Evolutionary conservation across 2,113 vertebrate species (phyloP).

Genomic region (Panthera uncia): DNA sequence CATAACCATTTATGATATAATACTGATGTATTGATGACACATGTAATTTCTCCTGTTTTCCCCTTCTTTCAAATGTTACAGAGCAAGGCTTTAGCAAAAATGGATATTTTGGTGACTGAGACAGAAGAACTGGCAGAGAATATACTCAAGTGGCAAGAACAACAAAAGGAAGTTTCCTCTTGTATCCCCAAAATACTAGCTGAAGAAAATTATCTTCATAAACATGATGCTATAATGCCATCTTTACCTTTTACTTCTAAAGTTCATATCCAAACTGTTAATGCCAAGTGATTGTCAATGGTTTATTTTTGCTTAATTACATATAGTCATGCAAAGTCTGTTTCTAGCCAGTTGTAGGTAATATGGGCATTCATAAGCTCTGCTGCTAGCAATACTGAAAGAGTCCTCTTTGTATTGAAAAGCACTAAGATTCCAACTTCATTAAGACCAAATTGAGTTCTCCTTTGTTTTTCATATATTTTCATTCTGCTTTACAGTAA

Average conservation of each 20-base stretch:
- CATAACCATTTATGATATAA: not conserved
- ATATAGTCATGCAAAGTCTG: not conserved
- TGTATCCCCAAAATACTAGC: conserved; percentile 52
- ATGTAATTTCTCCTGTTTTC: conserved; percentile 41
- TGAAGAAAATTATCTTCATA: conserved; percentile 76
- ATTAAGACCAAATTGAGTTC: conserved; percentile 57
- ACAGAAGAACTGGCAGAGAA: conserved; percentile 86
- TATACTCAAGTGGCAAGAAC: conserved; percentile 87
- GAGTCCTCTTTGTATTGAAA: conserved; percentile 34
- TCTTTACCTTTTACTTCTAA: conserved; percentile 28
- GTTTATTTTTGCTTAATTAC: conserved; percentile 48
- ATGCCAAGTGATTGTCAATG: conserved; percentile 34
- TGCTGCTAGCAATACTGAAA: conserved; percentile 12
- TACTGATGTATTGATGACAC: conserved; percentile 9
- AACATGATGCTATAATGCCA: conserved; percentile 43
- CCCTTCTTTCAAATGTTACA: conserved; percentile 78
- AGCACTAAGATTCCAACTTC: conserved; percentile 33
- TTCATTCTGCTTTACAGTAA: conserved; percentile 46
- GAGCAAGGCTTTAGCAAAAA: conserved; percentile 84
- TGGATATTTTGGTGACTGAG: conserved; percentile 85
- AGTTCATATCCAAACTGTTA: not conserved
- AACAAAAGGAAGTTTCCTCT: conserved; percentile 78
- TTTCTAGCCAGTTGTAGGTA: not conserved
- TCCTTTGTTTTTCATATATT: conserved; percentile 17
- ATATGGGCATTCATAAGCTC: not conserved